A percentile compares a stretch with the other conserved stretches of the same genome.
phyloP scores from a whole-genome alignment of 2,113 vertebrate genomes.

The Chelonoidis abingdonii region DNA sequence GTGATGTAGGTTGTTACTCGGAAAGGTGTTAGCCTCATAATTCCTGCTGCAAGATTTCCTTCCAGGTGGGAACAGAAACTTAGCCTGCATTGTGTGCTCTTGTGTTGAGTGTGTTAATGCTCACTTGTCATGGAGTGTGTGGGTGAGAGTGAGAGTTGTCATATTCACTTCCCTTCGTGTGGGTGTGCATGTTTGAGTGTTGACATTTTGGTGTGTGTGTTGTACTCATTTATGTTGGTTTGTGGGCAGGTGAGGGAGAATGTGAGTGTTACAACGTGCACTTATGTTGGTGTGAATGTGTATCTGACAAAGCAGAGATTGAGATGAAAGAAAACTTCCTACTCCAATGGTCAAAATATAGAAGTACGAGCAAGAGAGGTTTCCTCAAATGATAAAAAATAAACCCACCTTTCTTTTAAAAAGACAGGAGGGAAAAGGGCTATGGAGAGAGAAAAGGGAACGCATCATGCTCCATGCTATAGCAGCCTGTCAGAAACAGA shows the following conservation, averaged over 20 bases:
- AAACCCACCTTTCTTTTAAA: conserved; percentile 46
- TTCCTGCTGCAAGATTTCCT: background rate
- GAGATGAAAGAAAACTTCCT: conserved; percentile 65
- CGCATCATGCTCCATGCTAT: background rate
- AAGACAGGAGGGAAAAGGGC: conserved; percentile 52
- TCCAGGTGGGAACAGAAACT: background rate
- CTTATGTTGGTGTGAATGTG: background rate
- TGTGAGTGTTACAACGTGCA: background rate
- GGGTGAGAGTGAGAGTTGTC: background rate
- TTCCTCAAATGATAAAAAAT: conserved; percentile 45
- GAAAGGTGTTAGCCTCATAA: no score
- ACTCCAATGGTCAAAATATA: background rate
- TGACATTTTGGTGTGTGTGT: background rate
- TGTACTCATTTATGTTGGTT: background rate
- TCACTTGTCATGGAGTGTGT: background rate
- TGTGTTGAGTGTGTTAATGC: background rate
- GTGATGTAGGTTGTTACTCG: no score
- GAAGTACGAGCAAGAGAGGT: conserved; percentile 17
- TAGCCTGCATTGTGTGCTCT: background rate
- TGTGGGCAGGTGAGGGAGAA: background rate
- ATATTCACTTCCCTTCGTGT: background rate
- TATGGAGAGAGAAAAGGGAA: conserved; percentile 31
- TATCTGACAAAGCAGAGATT: background rate
- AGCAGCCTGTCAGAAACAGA: background rate
- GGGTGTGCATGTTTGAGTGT: background rate